Evolutionary conservation across 1,140 invertebrate genomes (phyloP).

Genomic region (Anthonomus grandis): DNA sequence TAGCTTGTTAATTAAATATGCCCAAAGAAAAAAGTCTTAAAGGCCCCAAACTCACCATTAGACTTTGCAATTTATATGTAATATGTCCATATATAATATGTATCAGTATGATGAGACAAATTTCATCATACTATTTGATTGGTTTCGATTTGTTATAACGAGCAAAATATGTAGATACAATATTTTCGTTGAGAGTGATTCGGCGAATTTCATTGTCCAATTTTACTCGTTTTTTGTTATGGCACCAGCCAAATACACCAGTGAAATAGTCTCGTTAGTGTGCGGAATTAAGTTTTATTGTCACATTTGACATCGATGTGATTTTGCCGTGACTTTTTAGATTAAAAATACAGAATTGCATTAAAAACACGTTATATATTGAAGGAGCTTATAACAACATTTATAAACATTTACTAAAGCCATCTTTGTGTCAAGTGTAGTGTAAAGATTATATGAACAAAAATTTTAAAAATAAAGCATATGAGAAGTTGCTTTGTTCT

Average conservation of each 20-base stretch:
- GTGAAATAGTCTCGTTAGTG: background rate
- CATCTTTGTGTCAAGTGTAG: constrained; percentile 2
- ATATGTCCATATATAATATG: too few relatives aligned
- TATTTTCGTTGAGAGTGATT: too few relatives aligned
- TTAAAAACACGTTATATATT: background rate
- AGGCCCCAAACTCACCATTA: too few relatives aligned
- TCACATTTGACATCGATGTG: background rate
- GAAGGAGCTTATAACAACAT: background rate
- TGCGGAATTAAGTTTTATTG: background rate
- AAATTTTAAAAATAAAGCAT: background rate
- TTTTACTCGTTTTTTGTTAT: too few relatives aligned
- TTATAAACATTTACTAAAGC: constrained; percentile 5
- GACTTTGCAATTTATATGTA: too few relatives aligned
- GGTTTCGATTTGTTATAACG: too few relatives aligned
- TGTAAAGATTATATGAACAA: constrained; percentile 4
- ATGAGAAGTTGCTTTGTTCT: background rate
- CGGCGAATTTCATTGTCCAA: too few relatives aligned
- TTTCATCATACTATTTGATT: too few relatives aligned
- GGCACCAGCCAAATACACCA: background rate
- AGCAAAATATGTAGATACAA: too few relatives aligned
- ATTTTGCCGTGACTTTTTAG: background rate
- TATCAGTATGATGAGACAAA: too few relatives aligned
- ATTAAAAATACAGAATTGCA: background rate
- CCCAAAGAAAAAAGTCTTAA: too few relatives aligned
- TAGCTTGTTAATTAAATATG: too few relatives aligned